These are phyloP conservation scores for Erinaceus europaeus DNA, from an alignment of 2,113 vertebrate species.

Conservation along the genomic window DNA sequence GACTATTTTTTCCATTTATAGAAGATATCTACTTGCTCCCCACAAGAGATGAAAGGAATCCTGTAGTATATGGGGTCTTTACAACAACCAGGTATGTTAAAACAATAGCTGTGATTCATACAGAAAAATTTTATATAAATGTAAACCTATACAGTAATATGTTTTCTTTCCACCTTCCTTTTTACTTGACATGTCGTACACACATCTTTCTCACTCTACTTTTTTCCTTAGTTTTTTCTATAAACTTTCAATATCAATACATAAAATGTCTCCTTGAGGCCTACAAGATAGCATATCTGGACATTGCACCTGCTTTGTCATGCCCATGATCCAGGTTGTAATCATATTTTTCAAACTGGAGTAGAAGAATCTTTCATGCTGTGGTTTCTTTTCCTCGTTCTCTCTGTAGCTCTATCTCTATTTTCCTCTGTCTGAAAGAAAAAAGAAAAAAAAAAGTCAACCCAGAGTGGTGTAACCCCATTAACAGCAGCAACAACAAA, in stretches of 20 bases:
- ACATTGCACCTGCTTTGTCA: too few relatives aligned
- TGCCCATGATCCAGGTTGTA: too few relatives aligned
- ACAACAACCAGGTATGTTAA: constrained; percentile 93
- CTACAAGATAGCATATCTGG: too few relatives aligned
- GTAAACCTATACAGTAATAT: neutral
- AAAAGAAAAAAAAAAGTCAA: too few relatives aligned
- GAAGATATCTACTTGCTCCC: constrained; percentile 96
- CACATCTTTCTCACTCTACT: neutral
- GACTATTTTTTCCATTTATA: constrained; percentile 76
- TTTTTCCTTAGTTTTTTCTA: neutral
- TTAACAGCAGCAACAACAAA: too few relatives aligned
- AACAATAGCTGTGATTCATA: neutral
- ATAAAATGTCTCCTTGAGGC: neutral
- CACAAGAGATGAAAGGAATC: constrained; percentile 94
- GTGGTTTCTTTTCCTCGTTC: too few relatives aligned
- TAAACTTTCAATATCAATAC: neutral
- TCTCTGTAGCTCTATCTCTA: too few relatives aligned
- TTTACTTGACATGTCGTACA: neutral
- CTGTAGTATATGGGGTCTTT: constrained; percentile 94
- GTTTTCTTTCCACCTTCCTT: neutral
- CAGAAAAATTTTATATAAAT: neutral
- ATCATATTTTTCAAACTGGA: too few relatives aligned
- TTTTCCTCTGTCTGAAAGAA: too few relatives aligned
- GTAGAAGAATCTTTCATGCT: too few relatives aligned
- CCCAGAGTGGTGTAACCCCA: too few relatives aligned